A percentile compares a stretch with the other conserved stretches of the same genome.
phyloP scores from a whole-genome alignment of 2,888 invertebrate genomes.

The Cosmia trapezina region DNA sequence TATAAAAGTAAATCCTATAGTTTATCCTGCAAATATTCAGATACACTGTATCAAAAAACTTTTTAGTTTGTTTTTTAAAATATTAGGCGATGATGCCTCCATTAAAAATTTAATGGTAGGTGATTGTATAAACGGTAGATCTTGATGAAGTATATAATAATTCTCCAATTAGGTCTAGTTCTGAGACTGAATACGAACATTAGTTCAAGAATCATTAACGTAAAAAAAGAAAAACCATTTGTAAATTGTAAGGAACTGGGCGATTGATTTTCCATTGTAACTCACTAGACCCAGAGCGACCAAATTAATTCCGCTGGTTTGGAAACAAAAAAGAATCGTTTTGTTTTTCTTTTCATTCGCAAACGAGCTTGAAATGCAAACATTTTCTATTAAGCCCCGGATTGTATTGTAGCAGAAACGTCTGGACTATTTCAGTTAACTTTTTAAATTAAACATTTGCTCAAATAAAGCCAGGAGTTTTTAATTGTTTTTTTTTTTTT shows the following conservation, averaged over 20 bases:
- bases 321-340: conserved; percentile 43
- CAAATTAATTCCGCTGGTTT: conserved; percentile 56
- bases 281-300: conserved; percentile 29
- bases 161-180: background rate
- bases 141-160: background rate
- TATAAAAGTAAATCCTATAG: no score
- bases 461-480: conserved; percentile 26
- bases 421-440: background rate
- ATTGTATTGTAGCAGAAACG: conserved; percentile 19
- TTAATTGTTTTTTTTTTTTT: conserved; percentile 36
- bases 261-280: conserved; percentile 45
- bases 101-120: no score
- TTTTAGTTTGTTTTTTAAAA: no score
- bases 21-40: no score
- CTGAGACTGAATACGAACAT: background rate
- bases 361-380: conserved; percentile 49
- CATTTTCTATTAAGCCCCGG: conserved; percentile 50
- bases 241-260: conserved; percentile 18
- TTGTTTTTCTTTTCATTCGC: conserved; percentile 44
- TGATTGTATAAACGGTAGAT: no score
- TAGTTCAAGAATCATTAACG: conserved; percentile 1
- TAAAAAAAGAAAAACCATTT: conserved; percentile 1
- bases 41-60: no score
- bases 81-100: no score
- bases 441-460: conserved; percentile 33